Evolutionary conservation across 2,113 vertebrate genomes (phyloP), one percentile per base, ranked within the genome.

Genomic region (Lucifuga dentata): DNA sequence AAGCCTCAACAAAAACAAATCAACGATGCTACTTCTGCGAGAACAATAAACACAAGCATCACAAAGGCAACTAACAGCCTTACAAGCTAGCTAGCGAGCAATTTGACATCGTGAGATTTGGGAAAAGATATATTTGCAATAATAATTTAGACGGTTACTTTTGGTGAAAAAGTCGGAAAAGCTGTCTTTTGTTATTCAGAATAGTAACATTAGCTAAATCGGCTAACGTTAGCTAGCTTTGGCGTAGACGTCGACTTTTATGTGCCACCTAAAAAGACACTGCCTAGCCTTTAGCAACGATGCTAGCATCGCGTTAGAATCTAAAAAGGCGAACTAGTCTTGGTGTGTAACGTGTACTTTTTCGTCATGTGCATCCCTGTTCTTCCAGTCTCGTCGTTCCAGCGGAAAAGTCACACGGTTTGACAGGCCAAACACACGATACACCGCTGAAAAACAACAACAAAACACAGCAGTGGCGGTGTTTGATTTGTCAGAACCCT

Each of bases 331-430:
- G n/a, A 10, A 8, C 2, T 17, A 20, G 19, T 9, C 8, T 5
- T 0, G 26, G 48, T 20, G 19, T 36, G 26, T 13, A 26, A 32
- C 0, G 44, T 19, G 9, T 90, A 91, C 86, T 86, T 89, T 85
- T 88, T 85, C 67, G 81, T 84, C 81, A 88, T 79, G 70, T 80
- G 84, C 89, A 92, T 92, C 78, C 82, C 86, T 67, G 74, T 48
- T 65, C 15, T 15, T 73, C 59, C 73, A 5, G 40, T 64, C 36
- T 15, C 52, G 73, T 61, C 38, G 61, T 35, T 21, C 40, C 62
- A 11, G 58, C 29, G 52, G 43, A 39, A 41, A 80, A 74, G 80
- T 70, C 65, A n/a, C 67, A 66, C 66, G 77, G 67, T 68, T 46
- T 78, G 63, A 87, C 80, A 80, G 76, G 68, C 85, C 80, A 8